phyloP scores from a whole-genome alignment of 1,140 invertebrate genomes.

The Polyergus mexicanus region DNA sequence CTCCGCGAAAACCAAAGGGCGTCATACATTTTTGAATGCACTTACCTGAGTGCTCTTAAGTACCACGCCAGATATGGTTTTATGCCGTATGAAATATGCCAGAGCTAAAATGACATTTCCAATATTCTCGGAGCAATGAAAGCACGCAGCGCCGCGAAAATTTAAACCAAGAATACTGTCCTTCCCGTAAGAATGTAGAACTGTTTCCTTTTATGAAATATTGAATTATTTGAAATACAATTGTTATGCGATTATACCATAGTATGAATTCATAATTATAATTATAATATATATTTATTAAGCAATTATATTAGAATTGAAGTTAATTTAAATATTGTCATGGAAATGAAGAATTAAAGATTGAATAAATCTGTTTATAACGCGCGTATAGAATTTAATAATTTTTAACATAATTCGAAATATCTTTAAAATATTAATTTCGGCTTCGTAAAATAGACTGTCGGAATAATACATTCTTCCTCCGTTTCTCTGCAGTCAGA shows the following conservation, averaged over 20 bases:
- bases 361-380: neutral
- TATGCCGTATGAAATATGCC: constrained; percentile 67
- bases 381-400: neutral
- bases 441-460: neutral
- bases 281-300: neutral
- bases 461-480: neutral
- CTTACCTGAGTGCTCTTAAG: constrained; percentile 73
- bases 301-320: neutral
- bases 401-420: neutral
- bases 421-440: neutral
- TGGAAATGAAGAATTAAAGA: neutral
- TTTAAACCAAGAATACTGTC: constrained; percentile 62
- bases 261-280: too few relatives aligned
- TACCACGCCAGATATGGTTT: constrained; percentile 61
- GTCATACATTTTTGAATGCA: constrained; percentile 72
- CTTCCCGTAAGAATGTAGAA: constrained; percentile 16
- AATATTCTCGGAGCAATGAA: constrained; percentile 65
- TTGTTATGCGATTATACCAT: neutral
- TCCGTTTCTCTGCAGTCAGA: neutral
- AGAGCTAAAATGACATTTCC: constrained; percentile 60
- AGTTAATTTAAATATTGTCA: neutral
- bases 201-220: neutral
- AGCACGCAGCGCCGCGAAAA: constrained; percentile 49
- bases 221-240: constrained; percentile 20
- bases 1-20: constrained; percentile 61